phyloP scores from a whole-genome alignment of 1,140 invertebrate species.

The Leguminivora glycinivorella region DNA sequence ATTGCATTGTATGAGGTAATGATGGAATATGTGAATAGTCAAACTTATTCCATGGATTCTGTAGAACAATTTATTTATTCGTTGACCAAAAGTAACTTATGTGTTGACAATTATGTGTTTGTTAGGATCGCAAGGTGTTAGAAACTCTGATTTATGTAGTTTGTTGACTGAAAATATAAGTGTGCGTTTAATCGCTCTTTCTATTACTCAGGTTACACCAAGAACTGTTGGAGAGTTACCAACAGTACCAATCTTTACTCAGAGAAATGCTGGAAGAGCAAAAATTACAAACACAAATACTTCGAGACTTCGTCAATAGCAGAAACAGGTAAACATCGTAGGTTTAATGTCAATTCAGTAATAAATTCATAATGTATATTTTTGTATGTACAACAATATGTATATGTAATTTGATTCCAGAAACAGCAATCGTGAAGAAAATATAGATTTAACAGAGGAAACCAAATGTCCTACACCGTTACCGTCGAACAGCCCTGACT shows the following conservation, averaged over 20 bases:
- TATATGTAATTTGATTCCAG: neutral
- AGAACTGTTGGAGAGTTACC: constrained; percentile 84
- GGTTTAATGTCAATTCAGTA: neutral
- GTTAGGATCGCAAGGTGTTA: too few species aligned
- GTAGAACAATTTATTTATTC: too few species aligned
- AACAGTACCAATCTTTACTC: constrained; percentile 85
- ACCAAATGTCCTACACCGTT: constrained; percentile 1
- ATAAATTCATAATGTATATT: neutral
- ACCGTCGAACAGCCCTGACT: constrained; percentile 17
- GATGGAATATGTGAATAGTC: too few species aligned
- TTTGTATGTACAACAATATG: neutral
- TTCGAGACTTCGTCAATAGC: constrained; percentile 61
- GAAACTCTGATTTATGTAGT: too few species aligned
- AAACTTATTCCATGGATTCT: too few species aligned
- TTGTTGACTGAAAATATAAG: too few species aligned
- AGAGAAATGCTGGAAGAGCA: constrained; percentile 86
- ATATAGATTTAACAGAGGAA: neutral
- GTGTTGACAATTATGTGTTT: too few species aligned
- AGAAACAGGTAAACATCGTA: constrained; percentile 48
- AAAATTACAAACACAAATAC: constrained; percentile 68
- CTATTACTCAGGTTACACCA: constrained; percentile 72
- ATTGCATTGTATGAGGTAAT: too few species aligned
- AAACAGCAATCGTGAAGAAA: constrained; percentile 11
- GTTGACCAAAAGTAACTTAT: too few species aligned
- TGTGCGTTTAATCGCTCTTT: too few species aligned